Evolutionary conservation across 2,888 invertebrate genomes (phyloP).

Genomic region (Odontocerum albicorne): DNA sequence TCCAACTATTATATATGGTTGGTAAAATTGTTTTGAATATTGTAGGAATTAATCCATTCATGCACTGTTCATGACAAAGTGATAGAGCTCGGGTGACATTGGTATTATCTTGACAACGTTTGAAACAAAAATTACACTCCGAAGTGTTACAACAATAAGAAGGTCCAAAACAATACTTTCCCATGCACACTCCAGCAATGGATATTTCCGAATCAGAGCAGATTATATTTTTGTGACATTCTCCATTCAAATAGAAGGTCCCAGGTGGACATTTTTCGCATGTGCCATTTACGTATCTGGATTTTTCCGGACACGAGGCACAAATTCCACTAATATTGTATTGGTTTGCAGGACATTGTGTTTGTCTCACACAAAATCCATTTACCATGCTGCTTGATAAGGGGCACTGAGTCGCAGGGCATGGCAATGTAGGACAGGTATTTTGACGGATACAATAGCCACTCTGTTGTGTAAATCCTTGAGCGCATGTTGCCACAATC

Average conservation of each 20-base stretch:
- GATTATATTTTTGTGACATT: not conserved
- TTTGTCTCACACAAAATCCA: constrained; percentile 6
- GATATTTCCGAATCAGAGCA: constrained; percentile 6
- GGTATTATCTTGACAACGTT: not conserved
- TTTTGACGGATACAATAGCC: constrained; percentile 10
- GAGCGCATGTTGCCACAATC: constrained; percentile 18
- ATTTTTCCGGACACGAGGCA: constrained; percentile 6
- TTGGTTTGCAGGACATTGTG: not conserved
- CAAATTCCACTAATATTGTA: constrained; percentile 11
- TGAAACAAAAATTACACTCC: constrained; percentile 14
- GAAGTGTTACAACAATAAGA: constrained; percentile 18
- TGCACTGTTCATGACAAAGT: constrained; percentile 5
- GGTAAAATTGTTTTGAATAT: not conserved
- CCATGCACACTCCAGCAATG: constrained; percentile 7
- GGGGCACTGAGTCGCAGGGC: constrained; percentile 4
- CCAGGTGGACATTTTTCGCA: constrained; percentile 13
- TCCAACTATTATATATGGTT: not conserved
- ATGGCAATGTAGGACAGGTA: not conserved
- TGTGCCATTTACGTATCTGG: not conserved
- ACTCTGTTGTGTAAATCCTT: not conserved
- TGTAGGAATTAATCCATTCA: constrained; percentile 1
- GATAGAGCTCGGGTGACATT: not conserved
- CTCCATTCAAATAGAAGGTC: constrained; percentile 1
- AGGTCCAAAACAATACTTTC: constrained; percentile 11
- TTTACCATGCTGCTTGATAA: not conserved